These are phyloP conservation scores for Clarias platycephalus DNA, from an alignment of 2,797 vertebrate species.

Conservation along the genomic window DNA sequence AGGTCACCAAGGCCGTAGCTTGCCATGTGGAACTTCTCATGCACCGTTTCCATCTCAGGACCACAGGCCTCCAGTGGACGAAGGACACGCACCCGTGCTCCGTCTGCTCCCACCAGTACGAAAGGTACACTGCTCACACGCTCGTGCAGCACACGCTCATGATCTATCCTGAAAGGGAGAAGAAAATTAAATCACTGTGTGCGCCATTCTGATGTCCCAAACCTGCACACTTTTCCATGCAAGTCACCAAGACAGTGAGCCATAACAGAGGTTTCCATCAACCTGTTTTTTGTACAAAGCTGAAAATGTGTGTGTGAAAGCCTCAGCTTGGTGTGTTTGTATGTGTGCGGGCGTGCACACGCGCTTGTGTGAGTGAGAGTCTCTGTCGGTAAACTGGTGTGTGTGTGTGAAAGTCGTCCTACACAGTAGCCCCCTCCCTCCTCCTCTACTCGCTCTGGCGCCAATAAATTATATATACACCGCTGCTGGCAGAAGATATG, in stretches of 20 bases:
- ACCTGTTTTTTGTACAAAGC: too few relatives aligned
- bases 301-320: too few relatives aligned
- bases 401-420: too few relatives aligned
- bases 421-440: too few relatives aligned
- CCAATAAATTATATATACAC: background rate
- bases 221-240: too few relatives aligned
- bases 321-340: too few relatives aligned
- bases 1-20: constrained; percentile 75
- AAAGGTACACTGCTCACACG: constrained; percentile 80
- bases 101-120: constrained; percentile 67
- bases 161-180: constrained; percentile 74
- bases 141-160: constrained; percentile 78
- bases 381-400: too few relatives aligned
- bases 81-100: constrained; percentile 73
- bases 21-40: constrained; percentile 84
- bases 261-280: too few relatives aligned
- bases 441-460: too few relatives aligned
- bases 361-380: too few relatives aligned
- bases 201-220: background rate
- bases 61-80: constrained; percentile 76
- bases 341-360: too few relatives aligned
- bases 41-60: constrained; percentile 76
- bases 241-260: too few relatives aligned
- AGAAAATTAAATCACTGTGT: background rate
- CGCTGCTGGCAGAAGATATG: background rate